Evolutionary conservation across 2,888 invertebrate species (phyloP), one percentile per base, ranked within the genome.

Genomic region (Tenthredo notha): DNA sequence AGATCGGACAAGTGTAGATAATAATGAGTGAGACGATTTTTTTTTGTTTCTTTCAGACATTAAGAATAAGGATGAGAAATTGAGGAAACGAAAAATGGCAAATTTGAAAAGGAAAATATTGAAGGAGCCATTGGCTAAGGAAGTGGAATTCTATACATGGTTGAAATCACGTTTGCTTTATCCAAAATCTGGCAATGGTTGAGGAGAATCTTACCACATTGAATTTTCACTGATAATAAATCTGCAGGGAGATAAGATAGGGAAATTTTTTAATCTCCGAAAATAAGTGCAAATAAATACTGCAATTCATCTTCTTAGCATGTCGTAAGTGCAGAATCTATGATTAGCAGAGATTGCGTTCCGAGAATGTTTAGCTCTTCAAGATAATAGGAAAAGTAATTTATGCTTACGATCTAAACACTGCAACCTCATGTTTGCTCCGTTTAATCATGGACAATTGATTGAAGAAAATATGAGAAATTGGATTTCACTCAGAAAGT

Each of bases 131-230:
- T 25, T 90, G 91, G 90, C 90, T 70, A 92, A 92, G 25, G 96
- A 96, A 91, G 94, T 95, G 86, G 94, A 95, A 87, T 95, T 96
- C 90, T 96, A 95, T 89, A 91, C 94, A 77, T 95, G 95, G 95
- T 91, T 95, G 6, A 94, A 94, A 89, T 92, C 92, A 29, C 93
- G 95, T 86, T 92, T 96, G 47, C 86, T 93, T 21, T 91, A 91
- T 65, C 91, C 92, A 67, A 89, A 90, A 12, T 87, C 87, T 21
- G 87, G 87, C 40, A 88, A 90, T 50, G 88, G 89, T 84, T 91
- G 89, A 90, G 40, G 54, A 84, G 47, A 67, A 67, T 61, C 37
- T 25, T 2, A 25, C 74, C 40, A 43, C 12, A 40, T 37, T 4
- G 9, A 29, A 78, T 10, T 21, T 74, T 25, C 12, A 21, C 40